Evolutionary conservation across 2,888 invertebrate genomes (phyloP), one percentile per base, ranked within the genome.

Genomic region (Lasioglossum vierecki): DNA sequence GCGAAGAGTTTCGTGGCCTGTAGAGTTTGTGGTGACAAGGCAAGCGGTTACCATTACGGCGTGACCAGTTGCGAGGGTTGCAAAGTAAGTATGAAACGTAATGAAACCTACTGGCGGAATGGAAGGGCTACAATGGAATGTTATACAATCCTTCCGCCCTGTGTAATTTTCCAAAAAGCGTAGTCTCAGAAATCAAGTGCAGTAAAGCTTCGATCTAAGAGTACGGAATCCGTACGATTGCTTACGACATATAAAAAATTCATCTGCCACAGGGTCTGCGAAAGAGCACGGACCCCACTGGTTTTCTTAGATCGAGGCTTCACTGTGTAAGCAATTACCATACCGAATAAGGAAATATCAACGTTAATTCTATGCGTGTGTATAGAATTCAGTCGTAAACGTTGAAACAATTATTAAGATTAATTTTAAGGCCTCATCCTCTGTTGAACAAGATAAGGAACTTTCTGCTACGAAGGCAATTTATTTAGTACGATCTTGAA

Each of bases 21-120:
- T 96, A 99, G 98, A 95, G 99, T 99, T 91, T 99, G 99, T 95
- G 99, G 99, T 71, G 99, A 99, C 95, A 98, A 98, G 94, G 98
- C 98, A 53, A 98, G 98, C 44, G 98, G 98, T 76, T 99, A 99
- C 95, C 99, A 99, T 95, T 99, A 99, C 97, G 99, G 99, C 79
- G 99, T 99, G 91, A 99, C 99, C 88, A 99, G 99, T 89, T 99
- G 99, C 95, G 99, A 99, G 95, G 99, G 99, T 91, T 99, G 99
- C 96, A 99, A 99, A 97, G 99, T 99, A 96, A 95, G 95, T 93
- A 84, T 75, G 15, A 72, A 39, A 44, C n/a, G 4, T 66, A 68
- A 22, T 35, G 57, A 60, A 60, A 60, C 57, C 9, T 60, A 60
- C 26, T 4, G 11, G 13, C 18, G 11, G 11, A 35, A 63, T 63